Percentiles rank a stretch among this genome's conserved stretches.
These are phyloP conservation scores for Atrina japonica DNA, from an alignment of 2,888 invertebrate genomes.

Conservation along the genomic window DNA sequence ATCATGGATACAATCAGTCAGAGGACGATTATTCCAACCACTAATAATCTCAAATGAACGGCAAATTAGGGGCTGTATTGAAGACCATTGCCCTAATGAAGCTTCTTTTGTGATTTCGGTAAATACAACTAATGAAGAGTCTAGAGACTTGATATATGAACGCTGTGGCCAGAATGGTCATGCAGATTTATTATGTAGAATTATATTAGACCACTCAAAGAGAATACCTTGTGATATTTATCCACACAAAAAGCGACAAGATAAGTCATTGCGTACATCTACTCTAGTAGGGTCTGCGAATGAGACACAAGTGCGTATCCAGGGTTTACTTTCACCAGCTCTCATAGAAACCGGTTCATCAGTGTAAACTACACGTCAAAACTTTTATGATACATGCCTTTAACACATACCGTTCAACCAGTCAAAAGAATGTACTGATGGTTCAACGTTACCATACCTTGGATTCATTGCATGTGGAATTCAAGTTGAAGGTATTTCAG, in stretches of 20 bases:
- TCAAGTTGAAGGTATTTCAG: neutral
- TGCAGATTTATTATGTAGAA: neutral
- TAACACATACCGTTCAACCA: neutral
- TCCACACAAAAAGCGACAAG: neutral
- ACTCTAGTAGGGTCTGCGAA: neutral
- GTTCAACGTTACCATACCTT: slow-evolving; percentile 5
- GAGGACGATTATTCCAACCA: no score
- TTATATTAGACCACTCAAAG: neutral
- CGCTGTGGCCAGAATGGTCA: neutral
- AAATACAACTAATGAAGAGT: no score
- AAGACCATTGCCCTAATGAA: no score
- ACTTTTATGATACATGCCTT: neutral
- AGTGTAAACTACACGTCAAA: neutral
- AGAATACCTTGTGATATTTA: neutral
- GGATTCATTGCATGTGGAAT: neutral
- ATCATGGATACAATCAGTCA: no score
- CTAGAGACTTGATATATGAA: no score
- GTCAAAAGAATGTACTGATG: slow-evolving; percentile 17
- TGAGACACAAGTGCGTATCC: neutral
- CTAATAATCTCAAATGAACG: no score
- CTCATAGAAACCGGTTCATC: slow-evolving; percentile 3
- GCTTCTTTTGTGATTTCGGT: no score
- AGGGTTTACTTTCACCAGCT: neutral
- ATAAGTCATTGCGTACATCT: neutral
- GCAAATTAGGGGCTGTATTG: no score